Conservation (phyloP, 2,888 invertebrate genomes). For the Acrobasis repandana region DNA sequence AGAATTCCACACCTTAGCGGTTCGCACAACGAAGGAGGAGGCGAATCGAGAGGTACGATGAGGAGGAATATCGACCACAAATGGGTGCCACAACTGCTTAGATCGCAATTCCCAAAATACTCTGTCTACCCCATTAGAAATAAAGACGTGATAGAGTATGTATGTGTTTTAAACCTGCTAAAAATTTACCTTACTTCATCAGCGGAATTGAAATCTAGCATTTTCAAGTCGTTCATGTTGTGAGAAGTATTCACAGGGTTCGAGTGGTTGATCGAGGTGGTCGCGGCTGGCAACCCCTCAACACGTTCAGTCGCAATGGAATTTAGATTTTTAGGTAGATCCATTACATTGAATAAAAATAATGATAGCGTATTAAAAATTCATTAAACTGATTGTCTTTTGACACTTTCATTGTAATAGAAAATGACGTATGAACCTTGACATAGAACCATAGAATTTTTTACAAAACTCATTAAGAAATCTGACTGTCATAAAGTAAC, state of each 20-base stretch:
- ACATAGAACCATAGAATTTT: background rate
- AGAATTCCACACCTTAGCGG: no score
- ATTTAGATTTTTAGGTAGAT: background rate
- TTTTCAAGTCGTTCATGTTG: constrained; percentile 13
- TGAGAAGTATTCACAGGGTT: background rate
- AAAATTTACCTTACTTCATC: constrained; percentile 25
- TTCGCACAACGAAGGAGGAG: no score
- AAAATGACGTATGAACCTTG: background rate
- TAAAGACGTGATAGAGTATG: no score
- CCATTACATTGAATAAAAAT: background rate
- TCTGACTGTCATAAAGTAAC: no score
- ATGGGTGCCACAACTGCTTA: no score
- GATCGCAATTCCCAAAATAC: no score
- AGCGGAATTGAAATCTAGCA: constrained; percentile 26
- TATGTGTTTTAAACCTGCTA: background rate
- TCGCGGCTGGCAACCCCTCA: background rate
- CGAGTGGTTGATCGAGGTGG: background rate
- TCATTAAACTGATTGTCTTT: background rate
- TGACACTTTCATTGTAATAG: background rate
- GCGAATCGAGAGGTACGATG: no score
- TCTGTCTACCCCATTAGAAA: no score
- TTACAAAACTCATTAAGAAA: background rate
- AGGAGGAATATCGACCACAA: no score
- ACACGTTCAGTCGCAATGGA: background rate
- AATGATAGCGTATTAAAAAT: background rate